phyloP scores from a whole-genome alignment of 2,888 invertebrate species.

The Drosophila quinaria region DNA sequence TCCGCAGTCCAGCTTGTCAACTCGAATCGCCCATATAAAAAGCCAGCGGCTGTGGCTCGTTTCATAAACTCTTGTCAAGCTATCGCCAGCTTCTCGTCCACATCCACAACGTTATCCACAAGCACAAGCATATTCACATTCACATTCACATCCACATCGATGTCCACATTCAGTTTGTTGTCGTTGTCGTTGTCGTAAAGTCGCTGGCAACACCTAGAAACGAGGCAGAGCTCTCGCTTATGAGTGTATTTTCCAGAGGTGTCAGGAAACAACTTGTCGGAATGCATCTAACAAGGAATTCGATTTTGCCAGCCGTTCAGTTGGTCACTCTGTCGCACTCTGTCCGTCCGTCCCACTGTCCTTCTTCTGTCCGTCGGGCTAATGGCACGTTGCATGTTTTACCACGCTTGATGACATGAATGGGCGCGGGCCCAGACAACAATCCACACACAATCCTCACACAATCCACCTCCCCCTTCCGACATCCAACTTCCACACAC shows the following conservation, averaged over 20 bases:
- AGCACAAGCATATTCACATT: constrained; percentile 5
- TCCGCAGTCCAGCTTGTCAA: constrained; percentile 58
- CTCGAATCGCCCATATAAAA: constrained; percentile 71
- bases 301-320: constrained; percentile 84
- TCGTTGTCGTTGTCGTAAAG: constrained; percentile 67
- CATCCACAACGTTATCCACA: constrained; percentile 26
- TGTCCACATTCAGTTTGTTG: constrained; percentile 23
- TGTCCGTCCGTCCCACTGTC: constrained; percentile 5
- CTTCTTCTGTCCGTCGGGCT: constrained; percentile 63
- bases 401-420: constrained; percentile 85
- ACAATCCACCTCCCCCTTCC: constrained; percentile 15
- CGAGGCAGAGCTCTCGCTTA: constrained; percentile 58
- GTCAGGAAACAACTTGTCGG: constrained; percentile 86
- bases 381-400: constrained; percentile 85
- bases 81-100: constrained; percentile 64
- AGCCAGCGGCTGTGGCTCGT: constrained; percentile 70
- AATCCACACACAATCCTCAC: constrained; percentile 48
- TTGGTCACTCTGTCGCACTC: constrained; percentile 57
- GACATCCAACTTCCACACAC: constrained; percentile 16
- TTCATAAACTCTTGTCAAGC: constrained; percentile 81
- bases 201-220: constrained; percentile 79
- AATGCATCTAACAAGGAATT: constrained; percentile 86
- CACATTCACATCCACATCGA: constrained; percentile 8
- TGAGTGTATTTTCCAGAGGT: constrained; percentile 85
- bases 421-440: constrained; percentile 83